These are phyloP conservation scores for Leptatherina wallacei DNA, from an alignment of 2,797 vertebrate species.

Conservation along the genomic window DNA sequence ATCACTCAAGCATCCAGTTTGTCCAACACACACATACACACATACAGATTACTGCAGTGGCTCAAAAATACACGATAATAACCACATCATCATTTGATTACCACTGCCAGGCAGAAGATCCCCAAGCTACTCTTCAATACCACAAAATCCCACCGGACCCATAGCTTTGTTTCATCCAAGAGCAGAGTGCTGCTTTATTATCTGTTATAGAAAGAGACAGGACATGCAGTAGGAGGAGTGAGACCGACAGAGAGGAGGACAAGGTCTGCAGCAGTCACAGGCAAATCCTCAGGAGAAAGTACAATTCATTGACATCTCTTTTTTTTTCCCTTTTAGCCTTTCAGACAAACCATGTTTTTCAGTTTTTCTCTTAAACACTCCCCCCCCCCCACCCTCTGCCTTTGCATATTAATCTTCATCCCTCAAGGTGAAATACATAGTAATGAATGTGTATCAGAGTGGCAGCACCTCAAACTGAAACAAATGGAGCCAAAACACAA, in stretches of 20 bases:
- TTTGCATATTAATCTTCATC: background rate
- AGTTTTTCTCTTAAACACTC: background rate
- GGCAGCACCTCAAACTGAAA: background rate
- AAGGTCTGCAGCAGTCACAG: constrained; percentile 19
- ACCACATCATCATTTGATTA: constrained; percentile 47
- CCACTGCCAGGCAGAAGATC: constrained; percentile 31
- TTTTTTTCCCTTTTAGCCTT: background rate
- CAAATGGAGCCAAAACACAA: background rate
- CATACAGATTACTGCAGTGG: constrained; percentile 26
- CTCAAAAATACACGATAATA: constrained; percentile 29
- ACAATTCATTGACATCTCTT: background rate
- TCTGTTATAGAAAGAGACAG: constrained; percentile 16
- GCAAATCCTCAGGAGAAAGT: constrained; percentile 3
- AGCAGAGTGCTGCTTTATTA: constrained; percentile 12
- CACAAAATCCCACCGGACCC: constrained; percentile 22
- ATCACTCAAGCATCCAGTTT: constrained; percentile 26
- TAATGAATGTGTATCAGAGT: background rate
- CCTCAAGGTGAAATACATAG: background rate
- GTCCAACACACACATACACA: constrained; percentile 27
- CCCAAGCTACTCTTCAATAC: constrained; percentile 18
- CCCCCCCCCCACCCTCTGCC: too few relatives aligned
- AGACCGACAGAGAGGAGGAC: background rate
- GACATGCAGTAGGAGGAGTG: background rate
- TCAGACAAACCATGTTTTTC: background rate
- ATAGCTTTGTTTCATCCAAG: constrained; percentile 33